Evolutionary conservation across 2,113 vertebrate species (phyloP).

Genomic region (Cervus canadensis): DNA sequence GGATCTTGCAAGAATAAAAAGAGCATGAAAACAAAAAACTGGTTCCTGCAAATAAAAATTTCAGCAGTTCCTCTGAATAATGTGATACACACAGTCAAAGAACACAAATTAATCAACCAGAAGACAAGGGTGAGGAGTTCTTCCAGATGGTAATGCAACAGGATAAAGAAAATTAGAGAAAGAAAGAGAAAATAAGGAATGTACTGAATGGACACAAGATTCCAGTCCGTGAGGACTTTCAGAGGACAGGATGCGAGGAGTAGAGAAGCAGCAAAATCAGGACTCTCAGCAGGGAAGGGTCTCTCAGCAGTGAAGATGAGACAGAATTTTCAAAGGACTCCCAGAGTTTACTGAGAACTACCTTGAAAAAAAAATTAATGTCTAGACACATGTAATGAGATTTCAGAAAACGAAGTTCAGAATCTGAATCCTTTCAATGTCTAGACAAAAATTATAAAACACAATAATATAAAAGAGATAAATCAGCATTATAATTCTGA

Average conservation of each 20-base stretch:
- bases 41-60: not conserved
- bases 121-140: not conserved
- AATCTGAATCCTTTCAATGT: not conserved
- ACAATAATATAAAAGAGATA: not conserved
- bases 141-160: too few relatives aligned
- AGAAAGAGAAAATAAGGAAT: not conserved
- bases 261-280: accelerated
- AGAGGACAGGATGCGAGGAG: accelerated
- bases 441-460: not conserved
- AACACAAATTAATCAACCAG: not conserved
- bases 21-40: not conserved
- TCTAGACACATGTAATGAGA: not conserved
- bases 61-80: not conserved
- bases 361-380: not conserved
- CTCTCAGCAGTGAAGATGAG: not conserved
- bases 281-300: not conserved
- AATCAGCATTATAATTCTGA: not conserved
- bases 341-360: too few relatives aligned
- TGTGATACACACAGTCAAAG: not conserved
- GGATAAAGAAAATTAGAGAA: not conserved
- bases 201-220: not conserved
- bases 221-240: not conserved
- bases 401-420: not conserved
- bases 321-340: not conserved
- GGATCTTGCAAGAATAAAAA: not conserved